These are phyloP conservation scores for Pterocles gutturalis DNA, from an alignment of 2,113 vertebrate species.

Conservation along the genomic window DNA sequence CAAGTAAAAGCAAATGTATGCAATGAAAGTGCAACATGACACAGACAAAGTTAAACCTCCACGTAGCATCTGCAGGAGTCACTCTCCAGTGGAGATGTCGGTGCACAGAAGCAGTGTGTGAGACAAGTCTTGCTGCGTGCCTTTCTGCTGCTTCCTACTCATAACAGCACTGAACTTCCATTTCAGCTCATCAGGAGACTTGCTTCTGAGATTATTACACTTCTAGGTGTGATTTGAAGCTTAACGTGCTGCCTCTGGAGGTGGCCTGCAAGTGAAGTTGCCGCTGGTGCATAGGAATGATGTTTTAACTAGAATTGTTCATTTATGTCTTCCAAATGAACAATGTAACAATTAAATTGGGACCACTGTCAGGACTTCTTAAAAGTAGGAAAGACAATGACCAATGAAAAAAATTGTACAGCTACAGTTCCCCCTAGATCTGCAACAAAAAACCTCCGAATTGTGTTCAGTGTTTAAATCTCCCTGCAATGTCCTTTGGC, in stretches of 20 bases:
- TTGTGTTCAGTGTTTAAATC: not conserved
- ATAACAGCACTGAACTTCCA: not conserved
- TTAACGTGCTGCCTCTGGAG: fast-evolving
- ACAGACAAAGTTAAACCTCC: not conserved
- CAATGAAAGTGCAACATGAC: not conserved
- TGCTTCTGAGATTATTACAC: not conserved
- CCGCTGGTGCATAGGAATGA: not conserved
- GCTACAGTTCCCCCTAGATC: not conserved
- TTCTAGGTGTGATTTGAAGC: not conserved
- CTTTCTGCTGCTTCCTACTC: not conserved
- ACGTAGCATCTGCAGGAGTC: not conserved
- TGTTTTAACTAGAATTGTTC: not conserved
- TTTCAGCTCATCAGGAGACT: not conserved
- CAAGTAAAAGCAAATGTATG: not conserved
- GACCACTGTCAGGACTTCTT: not conserved
- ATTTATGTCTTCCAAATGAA: not conserved
- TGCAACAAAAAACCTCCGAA: not conserved
- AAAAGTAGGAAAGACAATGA: not conserved
- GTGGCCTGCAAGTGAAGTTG: not conserved
- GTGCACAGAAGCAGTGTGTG: not conserved
- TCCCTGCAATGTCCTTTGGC: not conserved
- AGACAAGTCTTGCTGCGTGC: not conserved
- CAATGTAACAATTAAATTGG: not conserved
- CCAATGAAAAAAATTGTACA: not conserved
- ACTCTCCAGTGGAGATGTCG: not conserved